These are phyloP conservation scores for Rhineura floridana DNA, from an alignment of 2,113 vertebrate species.

Conservation along the genomic window DNA sequence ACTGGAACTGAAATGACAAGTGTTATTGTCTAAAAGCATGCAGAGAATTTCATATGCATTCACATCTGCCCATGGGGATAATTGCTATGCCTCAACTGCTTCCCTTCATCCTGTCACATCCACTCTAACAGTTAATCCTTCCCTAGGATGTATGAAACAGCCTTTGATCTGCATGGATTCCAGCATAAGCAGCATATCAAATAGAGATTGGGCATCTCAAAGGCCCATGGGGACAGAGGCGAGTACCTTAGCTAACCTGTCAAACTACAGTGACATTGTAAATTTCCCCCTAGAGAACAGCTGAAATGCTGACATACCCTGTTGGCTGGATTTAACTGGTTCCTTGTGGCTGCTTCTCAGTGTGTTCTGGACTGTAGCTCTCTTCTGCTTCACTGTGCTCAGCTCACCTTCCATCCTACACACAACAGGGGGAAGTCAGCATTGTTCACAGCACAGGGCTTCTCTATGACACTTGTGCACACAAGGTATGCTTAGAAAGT, in stretches of 20 bases:
- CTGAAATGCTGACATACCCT: conserved; percentile 65
- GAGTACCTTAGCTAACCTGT: background rate
- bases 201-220: background rate
- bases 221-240: background rate
- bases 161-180: background rate
- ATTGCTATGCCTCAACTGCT: background rate
- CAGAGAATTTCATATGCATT: background rate
- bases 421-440: background rate
- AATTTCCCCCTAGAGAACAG: background rate
- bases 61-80: background rate
- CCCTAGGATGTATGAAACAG: background rate
- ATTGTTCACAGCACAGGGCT: background rate
- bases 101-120: background rate
- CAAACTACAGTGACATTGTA: background rate
- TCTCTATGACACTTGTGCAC: background rate
- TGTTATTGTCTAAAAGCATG: background rate
- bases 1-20: conserved; percentile 53
- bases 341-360: conserved; percentile 77
- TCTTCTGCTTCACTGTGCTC: conserved; percentile 82
- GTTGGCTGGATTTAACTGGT: conserved; percentile 61
- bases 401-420: conserved; percentile 85
- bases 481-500: background rate
- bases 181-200: background rate
- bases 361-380: conserved; percentile 68
- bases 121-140: background rate